These are phyloP conservation scores for Petrolisthes cinctipes DNA, from an alignment of 2,888 invertebrate genomes.

Conservation along the genomic window DNA sequence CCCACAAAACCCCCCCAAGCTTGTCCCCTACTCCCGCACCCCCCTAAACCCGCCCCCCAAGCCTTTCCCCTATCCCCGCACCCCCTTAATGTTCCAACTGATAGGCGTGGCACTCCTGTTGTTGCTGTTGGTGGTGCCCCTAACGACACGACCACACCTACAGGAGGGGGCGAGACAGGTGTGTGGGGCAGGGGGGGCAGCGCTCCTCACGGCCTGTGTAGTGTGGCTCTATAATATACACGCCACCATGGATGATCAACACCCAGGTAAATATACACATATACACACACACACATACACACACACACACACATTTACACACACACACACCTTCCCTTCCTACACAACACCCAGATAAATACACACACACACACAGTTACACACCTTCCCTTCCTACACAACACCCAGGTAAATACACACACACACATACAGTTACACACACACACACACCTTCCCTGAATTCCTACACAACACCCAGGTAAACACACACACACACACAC, in stretches of 20 bases:
- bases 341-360: neutral
- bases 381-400: no score
- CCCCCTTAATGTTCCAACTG: neutral
- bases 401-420: neutral
- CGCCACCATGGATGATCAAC: neutral
- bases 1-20: neutral
- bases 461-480: neutral
- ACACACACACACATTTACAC: no score
- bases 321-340: no score
- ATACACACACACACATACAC: no score
- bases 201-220: neutral
- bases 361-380: neutral
- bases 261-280: neutral
- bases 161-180: neutral
- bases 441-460: neutral
- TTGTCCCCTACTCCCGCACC: no score
- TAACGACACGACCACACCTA: neutral
- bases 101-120: neutral
- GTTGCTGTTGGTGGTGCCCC: neutral
- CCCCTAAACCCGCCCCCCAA: no score
- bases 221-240: neutral
- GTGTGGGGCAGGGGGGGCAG: neutral
- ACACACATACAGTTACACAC: neutral
- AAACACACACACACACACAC: constrained; percentile 4
- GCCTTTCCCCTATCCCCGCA: no score